Percentiles rank a stretch among this genome's conserved stretches.
These are phyloP conservation scores for Carterocephalus palaemon DNA, from an alignment of 2,888 invertebrate species.

Conservation along the genomic window DNA sequence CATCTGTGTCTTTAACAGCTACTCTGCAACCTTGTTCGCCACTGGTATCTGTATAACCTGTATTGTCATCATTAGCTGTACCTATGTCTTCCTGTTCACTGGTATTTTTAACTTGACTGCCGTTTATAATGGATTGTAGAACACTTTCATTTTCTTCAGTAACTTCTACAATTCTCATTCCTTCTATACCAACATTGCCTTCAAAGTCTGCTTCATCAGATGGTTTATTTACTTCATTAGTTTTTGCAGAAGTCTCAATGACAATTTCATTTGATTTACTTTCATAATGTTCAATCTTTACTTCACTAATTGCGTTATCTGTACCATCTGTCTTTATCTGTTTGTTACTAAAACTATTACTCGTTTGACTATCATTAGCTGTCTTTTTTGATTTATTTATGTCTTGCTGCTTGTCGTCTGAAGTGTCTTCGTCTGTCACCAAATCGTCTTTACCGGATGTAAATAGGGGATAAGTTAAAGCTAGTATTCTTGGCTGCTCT, in stretches of 20 bases:
- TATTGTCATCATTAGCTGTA: no score
- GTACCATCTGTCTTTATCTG: slow-evolving; percentile 1
- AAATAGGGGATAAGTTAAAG: slow-evolving; percentile 89
- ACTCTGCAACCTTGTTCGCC: no score
- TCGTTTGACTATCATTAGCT: slow-evolving; percentile 8
- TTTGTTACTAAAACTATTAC: slow-evolving; percentile 2
- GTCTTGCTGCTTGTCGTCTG: background rate
- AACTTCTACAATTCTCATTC: background rate
- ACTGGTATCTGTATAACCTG: no score
- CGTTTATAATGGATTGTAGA: slow-evolving; percentile 3
- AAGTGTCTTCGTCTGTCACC: slow-evolving; percentile 6
- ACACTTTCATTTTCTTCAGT: slow-evolving; percentile 19
- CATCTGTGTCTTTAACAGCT: no score
- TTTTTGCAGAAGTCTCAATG: background rate
- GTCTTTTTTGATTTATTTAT: background rate
- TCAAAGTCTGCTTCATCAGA: slow-evolving; percentile 14
- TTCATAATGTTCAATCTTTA: background rate
- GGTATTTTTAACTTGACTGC: no score
- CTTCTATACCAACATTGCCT: slow-evolving; percentile 16
- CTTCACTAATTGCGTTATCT: background rate
- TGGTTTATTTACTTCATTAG: background rate
- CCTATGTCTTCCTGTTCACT: no score
- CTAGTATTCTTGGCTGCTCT: slow-evolving; percentile 84
- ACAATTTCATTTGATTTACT: background rate
- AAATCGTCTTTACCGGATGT: slow-evolving; percentile 41